phyloP scores from a whole-genome alignment of 2,888 invertebrate genomes.

The Macaria liturata region DNA sequence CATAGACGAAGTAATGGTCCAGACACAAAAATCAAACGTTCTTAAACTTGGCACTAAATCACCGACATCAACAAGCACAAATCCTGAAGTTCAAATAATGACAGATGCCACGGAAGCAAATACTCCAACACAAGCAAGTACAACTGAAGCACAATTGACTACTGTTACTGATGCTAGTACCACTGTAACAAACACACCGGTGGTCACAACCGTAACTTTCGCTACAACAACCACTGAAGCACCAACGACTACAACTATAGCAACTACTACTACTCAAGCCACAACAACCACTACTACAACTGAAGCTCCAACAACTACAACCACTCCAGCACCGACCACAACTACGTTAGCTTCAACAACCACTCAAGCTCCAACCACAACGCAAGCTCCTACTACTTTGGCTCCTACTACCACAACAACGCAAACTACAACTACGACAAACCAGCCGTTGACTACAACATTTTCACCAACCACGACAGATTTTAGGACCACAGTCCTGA shows the following conservation, averaged over 20 bases:
- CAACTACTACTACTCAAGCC: constrained; percentile 19
- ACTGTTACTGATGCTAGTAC: constrained; percentile 24
- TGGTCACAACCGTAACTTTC: constrained; percentile 35
- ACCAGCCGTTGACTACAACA: constrained; percentile 34
- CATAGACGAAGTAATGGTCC: constrained; percentile 69
- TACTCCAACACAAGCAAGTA: constrained; percentile 40
- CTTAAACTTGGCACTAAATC: constrained; percentile 68
- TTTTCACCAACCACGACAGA: constrained; percentile 36
- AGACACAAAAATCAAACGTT: constrained; percentile 70
- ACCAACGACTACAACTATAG: constrained; percentile 10
- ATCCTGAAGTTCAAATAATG: constrained; percentile 51
- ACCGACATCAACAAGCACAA: constrained; percentile 49
- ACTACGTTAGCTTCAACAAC: constrained; percentile 34
- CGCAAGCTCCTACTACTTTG: constrained; percentile 33
- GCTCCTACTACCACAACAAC: constrained; percentile 31
- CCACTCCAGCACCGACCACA: constrained; percentile 36
- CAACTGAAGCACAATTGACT: constrained; percentile 44
- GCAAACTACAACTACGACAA: not conserved
- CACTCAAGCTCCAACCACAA: constrained; percentile 32
- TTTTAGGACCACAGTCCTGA: constrained; percentile 39
- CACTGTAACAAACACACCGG: constrained; percentile 34
- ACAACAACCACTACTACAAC: constrained; percentile 36
- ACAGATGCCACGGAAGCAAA: constrained; percentile 55
- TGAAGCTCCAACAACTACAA: constrained; percentile 41
- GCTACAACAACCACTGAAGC: constrained; percentile 24